A percentile compares a stretch with the other conserved stretches of the same genome.
Conservation (phyloP, 2,888 invertebrate species). For the Leucoma salicis region DNA sequence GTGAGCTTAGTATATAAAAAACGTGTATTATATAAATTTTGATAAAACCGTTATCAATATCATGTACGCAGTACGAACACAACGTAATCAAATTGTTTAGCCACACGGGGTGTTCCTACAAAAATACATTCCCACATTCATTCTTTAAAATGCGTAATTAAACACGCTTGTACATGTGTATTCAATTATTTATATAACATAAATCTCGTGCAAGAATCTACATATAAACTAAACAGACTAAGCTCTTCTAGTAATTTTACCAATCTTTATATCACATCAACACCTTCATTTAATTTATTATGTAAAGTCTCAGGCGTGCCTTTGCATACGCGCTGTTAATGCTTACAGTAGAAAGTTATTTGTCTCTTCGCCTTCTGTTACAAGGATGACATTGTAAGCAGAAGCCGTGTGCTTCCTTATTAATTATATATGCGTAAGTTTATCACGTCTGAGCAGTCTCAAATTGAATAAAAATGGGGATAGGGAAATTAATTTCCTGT, state of each 20-base stretch:
- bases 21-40: too few species aligned
- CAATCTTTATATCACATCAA: not conserved
- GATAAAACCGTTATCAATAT: too few species aligned
- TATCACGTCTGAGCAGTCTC: too few species aligned
- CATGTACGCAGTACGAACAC: too few species aligned
- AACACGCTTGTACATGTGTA: not conserved
- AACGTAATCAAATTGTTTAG: too few species aligned
- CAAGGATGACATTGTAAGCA: constrained; percentile 16
- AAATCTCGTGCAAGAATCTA: not conserved
- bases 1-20: too few species aligned
- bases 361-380: constrained; percentile 16
- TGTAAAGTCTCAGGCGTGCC: constrained; percentile 36
- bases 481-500: too few species aligned
- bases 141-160: too few species aligned
- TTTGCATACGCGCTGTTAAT: constrained; percentile 30
- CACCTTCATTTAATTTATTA: constrained; percentile 27
- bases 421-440: not conserved
- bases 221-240: not conserved
- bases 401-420: constrained; percentile 11
- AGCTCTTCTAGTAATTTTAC: not conserved
- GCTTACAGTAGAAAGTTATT: constrained; percentile 35
- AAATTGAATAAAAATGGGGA: too few species aligned
- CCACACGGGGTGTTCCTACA: too few species aligned
- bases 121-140: too few species aligned
- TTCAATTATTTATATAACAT: not conserved